Conservation (phyloP, 2,797 vertebrate genomes). For the Hirundo rustica region DNA sequence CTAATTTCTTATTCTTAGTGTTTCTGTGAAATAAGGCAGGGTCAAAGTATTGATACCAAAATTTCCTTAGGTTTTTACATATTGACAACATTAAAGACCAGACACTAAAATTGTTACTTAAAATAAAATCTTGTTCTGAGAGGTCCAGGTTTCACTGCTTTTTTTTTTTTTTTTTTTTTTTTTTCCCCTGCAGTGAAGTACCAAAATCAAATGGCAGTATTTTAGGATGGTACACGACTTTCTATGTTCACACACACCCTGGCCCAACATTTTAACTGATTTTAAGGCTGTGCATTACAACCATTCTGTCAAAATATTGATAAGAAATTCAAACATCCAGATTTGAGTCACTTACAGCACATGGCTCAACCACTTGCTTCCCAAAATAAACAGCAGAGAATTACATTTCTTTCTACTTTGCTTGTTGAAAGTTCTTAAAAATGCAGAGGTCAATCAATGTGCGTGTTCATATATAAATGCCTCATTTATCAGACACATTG, state of each 20-base stretch:
- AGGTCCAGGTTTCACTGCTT: neutral
- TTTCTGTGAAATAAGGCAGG: neutral
- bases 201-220: neutral
- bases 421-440: neutral
- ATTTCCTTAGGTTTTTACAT: neutral
- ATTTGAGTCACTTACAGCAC: neutral
- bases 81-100: neutral
- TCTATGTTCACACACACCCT: neutral
- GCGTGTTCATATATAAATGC: neutral
- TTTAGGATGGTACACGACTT: neutral
- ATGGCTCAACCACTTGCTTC: neutral
- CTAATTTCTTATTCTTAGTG: neutral
- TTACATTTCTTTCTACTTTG: neutral
- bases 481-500: neutral
- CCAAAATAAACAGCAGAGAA: constrained; percentile 2
- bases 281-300: neutral
- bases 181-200: neutral
- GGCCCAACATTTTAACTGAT: neutral
- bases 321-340: constrained; percentile 12
- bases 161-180: neutral
- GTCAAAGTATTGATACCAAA: neutral
- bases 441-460: neutral
- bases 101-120: neutral
- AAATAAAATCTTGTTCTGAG: neutral
- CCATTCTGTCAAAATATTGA: constrained; percentile 28